Base-by-base conservation (phyloP, 1,140 invertebrate genomes). In the Bradysia coprophila region DNA sequence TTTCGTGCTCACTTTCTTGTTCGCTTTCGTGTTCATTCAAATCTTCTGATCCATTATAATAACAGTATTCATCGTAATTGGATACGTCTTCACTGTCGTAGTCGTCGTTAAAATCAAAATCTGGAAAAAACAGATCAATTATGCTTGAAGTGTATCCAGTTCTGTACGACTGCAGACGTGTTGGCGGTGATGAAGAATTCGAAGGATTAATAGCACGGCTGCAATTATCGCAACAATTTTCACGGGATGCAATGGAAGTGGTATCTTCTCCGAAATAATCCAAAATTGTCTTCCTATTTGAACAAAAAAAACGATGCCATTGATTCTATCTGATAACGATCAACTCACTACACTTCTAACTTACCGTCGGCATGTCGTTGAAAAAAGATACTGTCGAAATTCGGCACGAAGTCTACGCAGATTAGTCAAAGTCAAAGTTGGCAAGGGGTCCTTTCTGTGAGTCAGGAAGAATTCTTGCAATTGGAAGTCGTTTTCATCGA, bases 201-300 rank as follows among this genome's bases (percentile, higher is more conserved):
- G n/a, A n/a, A n/a, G n/a, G 21, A 19, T 44, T 48, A 8, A 34
- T 13, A 41, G 34, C 18, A 43, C 19, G 44, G 47, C 2, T 61
- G 53, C 78, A 81, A 51, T 76, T 78, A 61, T 81, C 78, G 62
- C 78, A 81, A 51, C 78, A 81, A 42, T 66, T 61, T 41, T 54
- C 41, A 11, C 19, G 36, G 18, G 36, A 20, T 4, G 10, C 16
- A 21, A 16, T 31, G 44, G 28, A 32, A 43, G 43, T 20, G 21
- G 33, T 21, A 23, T 45, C 15, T 8, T 48, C 50, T 15, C 47
- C 47, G 11, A 53, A 53, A 24, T 53, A 53, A 10, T 45, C n/a
- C 2, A 53, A 40, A 19, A 53, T 46, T 13, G n/a, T 15, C 18
- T 34, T 34, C 18, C 32, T 34, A 34, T 15, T 34, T 34, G 32